Base-by-base conservation (phyloP, 2,888 invertebrate species). In the Xestia rhomboidea region DNA sequence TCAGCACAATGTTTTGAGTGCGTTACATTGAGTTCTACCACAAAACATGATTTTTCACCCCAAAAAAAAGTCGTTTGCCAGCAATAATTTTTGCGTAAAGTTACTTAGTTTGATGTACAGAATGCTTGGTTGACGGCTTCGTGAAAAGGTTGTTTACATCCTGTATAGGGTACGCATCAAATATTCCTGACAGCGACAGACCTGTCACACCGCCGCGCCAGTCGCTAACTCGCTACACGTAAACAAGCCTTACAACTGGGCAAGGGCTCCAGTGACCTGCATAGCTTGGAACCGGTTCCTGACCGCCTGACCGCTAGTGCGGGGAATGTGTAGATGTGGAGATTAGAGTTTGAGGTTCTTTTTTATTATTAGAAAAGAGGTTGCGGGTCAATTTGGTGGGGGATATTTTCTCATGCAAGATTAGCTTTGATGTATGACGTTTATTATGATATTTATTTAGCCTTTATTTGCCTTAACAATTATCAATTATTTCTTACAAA, bases 201-300 rank as follows among this genome's bases (percentile, higher is more conserved):
- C 60, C 63, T 75, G 46, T 27, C 27, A 57, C 54, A 11, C n/a
- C 11, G 54, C n/a, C 18, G n/a, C n/a, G n/a, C n/a, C n/a, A n/a
- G n/a, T n/a, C n/a, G n/a, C n/a, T n/a, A n/a, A 27, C n/a, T 57
- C 60, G 30, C 44, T 38, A 57, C 57, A 44, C 15, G 77, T 83
- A 76, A 85, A 83, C 80, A 85, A 74, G 68, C 64, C 41, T 18
- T 7, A 30, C 54, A 73, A 66, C 74, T 74, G 38, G 38, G 13
- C 62, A 83, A 83, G 86, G 86, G 85, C 73, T 78, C 85, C 67
- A 86, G 67, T 86, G 87, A 87, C 86, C 86, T 77, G 84, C 77
- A 86, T 86, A 79, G 27, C 76, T 15, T 3, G 10, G 49, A 77
- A 85, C 85, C 85, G 85, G 85, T 85, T 77, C 60, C 67, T 76